Evolutionary conservation across 2,888 invertebrate genomes (phyloP).

Genomic region (Tenthredo livida): DNA sequence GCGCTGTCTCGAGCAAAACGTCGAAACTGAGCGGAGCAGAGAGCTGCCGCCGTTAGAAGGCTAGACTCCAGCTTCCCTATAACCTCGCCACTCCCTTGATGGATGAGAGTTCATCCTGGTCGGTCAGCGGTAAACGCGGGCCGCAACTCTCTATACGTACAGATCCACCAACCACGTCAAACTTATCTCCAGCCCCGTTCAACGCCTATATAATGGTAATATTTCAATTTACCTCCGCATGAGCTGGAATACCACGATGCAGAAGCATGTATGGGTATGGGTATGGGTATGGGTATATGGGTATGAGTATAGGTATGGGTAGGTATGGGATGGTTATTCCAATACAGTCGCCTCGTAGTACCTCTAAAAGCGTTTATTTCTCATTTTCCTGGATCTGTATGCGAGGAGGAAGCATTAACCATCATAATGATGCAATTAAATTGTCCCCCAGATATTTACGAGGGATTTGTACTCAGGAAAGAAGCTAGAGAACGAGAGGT

Average conservation of each 20-base stretch:
- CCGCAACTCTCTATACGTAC: not conserved
- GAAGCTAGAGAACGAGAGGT: conserved; percentile 8
- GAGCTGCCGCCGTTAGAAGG: not conserved
- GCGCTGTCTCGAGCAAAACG: conserved; percentile 50
- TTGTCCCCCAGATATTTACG: conserved; percentile 39
- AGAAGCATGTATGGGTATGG: not conserved
- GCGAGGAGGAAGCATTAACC: conserved; percentile 6
- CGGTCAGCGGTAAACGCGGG: conserved; percentile 39
- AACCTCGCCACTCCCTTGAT: conserved; percentile 25
- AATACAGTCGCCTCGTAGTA: not conserved
- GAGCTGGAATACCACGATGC: not conserved
- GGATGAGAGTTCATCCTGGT: conserved; percentile 39
- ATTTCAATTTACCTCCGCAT: conserved; percentile 36
- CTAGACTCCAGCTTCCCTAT: conserved; percentile 18
- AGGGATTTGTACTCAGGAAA: not conserved
- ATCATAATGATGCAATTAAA: conserved; percentile 30
- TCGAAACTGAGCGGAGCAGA: conserved; percentile 14
- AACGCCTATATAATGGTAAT: conserved; percentile 29
- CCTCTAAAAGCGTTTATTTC: not conserved
- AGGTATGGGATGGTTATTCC: not conserved
- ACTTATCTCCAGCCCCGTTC: conserved; percentile 42
- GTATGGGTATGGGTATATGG: not conserved
- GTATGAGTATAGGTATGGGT: not conserved
- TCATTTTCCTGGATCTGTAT: conserved; percentile 13
- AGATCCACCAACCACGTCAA: conserved; percentile 29